These are phyloP conservation scores for Drosophila ezoana DNA, from an alignment of 2,888 invertebrate genomes.

Conservation along the genomic window DNA sequence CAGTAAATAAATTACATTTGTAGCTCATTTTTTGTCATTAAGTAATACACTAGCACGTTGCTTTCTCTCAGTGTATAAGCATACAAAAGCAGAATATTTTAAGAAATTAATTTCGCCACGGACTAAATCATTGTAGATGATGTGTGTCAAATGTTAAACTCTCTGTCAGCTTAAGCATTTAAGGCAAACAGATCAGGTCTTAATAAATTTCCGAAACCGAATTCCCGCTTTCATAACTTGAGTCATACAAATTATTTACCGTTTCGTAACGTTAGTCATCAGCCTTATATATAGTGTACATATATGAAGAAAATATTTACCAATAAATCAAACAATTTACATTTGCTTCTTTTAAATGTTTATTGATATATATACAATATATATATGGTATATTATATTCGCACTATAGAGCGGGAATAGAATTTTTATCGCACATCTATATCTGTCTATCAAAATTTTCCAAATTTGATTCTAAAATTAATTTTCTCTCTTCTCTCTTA, in stretches of 20 bases:
- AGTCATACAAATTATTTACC: background rate
- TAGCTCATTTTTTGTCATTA: too few relatives aligned
- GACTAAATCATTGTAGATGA: background rate
- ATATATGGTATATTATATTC: slow-evolving; percentile 6
- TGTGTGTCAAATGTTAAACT: background rate
- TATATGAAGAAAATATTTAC: slow-evolving; percentile 33
- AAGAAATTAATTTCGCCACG: background rate
- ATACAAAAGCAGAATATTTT: background rate
- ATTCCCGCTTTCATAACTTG: slow-evolving; percentile 2
- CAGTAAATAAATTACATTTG: too few relatives aligned
- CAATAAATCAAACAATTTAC: slow-evolving; percentile 50
- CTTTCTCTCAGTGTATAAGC: background rate
- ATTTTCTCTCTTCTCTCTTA: slow-evolving; percentile 19
- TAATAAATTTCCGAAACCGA: background rate
- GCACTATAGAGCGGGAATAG: too few relatives aligned
- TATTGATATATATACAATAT: slow-evolving; percentile 18
- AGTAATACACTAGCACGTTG: too few relatives aligned
- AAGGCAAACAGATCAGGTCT: too few relatives aligned
- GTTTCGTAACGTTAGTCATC: slow-evolving; percentile 17
- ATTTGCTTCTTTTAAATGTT: slow-evolving; percentile 12
- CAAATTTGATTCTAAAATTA: slow-evolving; percentile 21
- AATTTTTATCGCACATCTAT: background rate
- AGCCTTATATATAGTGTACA: slow-evolving; percentile 1
- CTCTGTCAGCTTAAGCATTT: slow-evolving; percentile 3
- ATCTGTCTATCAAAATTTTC: slow-evolving; percentile 25